Base-by-base conservation (phyloP, 2,888 invertebrate genomes). In the Strigamia crassipes region DNA sequence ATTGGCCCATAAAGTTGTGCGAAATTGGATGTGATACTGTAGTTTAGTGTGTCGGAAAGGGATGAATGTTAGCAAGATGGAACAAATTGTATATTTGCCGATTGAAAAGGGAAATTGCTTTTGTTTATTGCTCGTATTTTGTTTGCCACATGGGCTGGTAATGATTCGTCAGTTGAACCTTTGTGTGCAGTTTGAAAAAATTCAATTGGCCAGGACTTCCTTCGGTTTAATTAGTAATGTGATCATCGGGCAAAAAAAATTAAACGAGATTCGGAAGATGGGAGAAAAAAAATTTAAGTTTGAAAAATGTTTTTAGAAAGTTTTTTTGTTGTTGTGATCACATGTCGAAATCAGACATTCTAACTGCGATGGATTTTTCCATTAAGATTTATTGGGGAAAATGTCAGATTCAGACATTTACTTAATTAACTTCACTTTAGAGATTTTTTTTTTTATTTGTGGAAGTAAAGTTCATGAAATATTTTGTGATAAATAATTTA, bases 51-150 rank as follows among this genome's bases (percentile, higher is more conserved):
- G 73, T 73, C 27, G 73, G 73, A 73, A 73, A 31, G 73, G 73
- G 73, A 73, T 73, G 73, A 73, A 73, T 31, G 73, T 73, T 73
- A 73, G 73, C 73, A 73, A 73, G 73, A 73, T 73, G 73, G 73
- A 23, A 73, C 27, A 73, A 73, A 73, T 73, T 73, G 73, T 73
- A 73, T 73, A 73, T 73, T 73, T 73, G 73, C 31, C 73, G 73
- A 31, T 73, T 73, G 73, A 31, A 31, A 31, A 73, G 73, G 73
- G 73, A 73, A 56, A 73, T 73, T 73, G 73, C 73, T 73, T 73
- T 73, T 73, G 73, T 73, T 73, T 73, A 73, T 73, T 73, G 73
- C 27, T 15, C 73, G 31, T 73, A 27, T 23, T 31, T 23, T 31
- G 73, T n/a, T 31, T 73, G 73, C 2, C 73, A n/a, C 73, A 31